These are phyloP conservation scores for Anoura caudifer DNA, from an alignment of 2,113 vertebrate species.

Conservation along the genomic window DNA sequence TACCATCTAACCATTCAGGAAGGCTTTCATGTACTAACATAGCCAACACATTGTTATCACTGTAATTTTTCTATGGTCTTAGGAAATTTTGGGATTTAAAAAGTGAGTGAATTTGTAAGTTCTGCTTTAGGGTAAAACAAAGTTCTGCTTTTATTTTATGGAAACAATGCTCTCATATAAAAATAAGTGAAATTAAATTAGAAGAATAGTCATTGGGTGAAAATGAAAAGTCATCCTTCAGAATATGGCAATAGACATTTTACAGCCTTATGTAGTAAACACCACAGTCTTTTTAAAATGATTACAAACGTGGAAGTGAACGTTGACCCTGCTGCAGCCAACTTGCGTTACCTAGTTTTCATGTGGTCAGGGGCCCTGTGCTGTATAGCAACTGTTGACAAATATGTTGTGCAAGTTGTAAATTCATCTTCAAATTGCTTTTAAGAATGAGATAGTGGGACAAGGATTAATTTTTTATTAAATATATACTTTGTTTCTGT, in stretches of 20 bases:
- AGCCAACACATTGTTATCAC: not conserved
- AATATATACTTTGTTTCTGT: not conserved
- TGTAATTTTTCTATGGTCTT: not conserved
- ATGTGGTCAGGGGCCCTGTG: fast-evolving
- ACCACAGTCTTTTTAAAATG: not conserved
- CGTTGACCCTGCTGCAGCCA: not conserved
- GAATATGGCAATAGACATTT: not conserved
- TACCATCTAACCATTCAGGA: not conserved
- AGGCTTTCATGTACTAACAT: not conserved
- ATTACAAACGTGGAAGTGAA: not conserved
- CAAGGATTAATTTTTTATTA: not conserved
- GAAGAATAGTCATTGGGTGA: not conserved
- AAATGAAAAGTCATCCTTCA: not conserved
- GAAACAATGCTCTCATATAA: not conserved
- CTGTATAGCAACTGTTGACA: not conserved
- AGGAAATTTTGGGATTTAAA: not conserved
- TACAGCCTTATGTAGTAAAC: not conserved
- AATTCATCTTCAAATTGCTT: not conserved
- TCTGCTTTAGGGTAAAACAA: not conserved
- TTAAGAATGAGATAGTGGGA: not conserved
- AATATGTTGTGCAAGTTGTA: not conserved
- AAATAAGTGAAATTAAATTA: not conserved
- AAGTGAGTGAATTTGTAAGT: not conserved
- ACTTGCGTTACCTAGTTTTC: not conserved
- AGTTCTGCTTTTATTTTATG: not conserved